Evolutionary conservation across 2,888 invertebrate species (phyloP), one percentile per base, ranked within the genome.

Genomic region (Lacanobia oleracea): DNA sequence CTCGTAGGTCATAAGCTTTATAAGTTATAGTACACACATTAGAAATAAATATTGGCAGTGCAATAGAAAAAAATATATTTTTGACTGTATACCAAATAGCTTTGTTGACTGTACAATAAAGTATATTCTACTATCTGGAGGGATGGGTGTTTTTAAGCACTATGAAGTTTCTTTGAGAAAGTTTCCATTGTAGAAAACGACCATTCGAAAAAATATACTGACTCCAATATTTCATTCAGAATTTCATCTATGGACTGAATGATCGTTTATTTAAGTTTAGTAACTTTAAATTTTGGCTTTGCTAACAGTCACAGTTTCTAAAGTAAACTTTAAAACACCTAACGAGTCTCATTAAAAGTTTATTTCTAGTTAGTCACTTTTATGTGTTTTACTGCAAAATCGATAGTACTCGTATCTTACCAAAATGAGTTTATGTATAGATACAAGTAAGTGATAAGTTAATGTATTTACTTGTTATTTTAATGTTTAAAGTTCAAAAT

Each of bases 281-380:
- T 43, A 57, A 50, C 4, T 43, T 40, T 16, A 64, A 37, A 9
- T 12, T 12, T 45, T 27, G 45, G 0, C 14, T 65, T 59, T 21
- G 33, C 5, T 61, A 18, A 40, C 37, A 40, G 16, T 23, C 8
- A 16, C 8, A n/a, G 21, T 50, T 64, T 57, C 2, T 18, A 4
- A 66, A 48, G n/a, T 57, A 18, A 56, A 62, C 37, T 53, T 62
- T 64, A 54, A 27, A 56, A 60, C 16, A 45, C 7, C 6, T 33
- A 67, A 62, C 37, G 54, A 73, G 74, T 70, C 56, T 82, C 60
- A 68, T 77, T 82, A 80, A 66, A 77, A 81, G 50, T 75, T 77
- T 51, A 27, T 37, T 61, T 51, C 14, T 61, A 67, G 53, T 53
- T 75, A 71, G n/a, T 3, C 18, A 27, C 63, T 62, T 40, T 27